Evolutionary conservation across 2,888 invertebrate species (phyloP).

Genomic region (Didymodactylos carnosus): DNA sequence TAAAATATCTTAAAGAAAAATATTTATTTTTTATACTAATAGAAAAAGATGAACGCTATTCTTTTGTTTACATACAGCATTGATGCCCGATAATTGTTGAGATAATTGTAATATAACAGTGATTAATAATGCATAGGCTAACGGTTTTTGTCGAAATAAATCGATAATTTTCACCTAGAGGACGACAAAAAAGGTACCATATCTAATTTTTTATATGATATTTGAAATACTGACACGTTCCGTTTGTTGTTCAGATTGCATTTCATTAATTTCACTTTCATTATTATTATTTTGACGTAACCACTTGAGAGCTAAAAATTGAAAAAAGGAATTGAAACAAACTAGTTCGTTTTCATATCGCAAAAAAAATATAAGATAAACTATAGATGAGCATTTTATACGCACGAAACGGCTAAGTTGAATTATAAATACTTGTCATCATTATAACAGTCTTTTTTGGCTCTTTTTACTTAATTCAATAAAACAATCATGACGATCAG

Average conservation of each 20-base stretch:
- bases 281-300: constrained; percentile 56
- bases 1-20: too few species aligned
- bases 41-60: not conserved
- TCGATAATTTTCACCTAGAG: constrained; percentile 26
- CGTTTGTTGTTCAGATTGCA: constrained; percentile 53
- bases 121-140: not conserved
- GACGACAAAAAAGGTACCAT: not conserved
- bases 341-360: too few species aligned
- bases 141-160: not conserved
- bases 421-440: too few species aligned
- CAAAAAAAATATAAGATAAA: too few species aligned
- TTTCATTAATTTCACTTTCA: constrained; percentile 84
- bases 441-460: too few species aligned
- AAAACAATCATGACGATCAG: too few species aligned
- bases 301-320: constrained; percentile 40
- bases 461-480: too few species aligned
- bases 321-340: too few species aligned
- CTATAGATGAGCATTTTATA: too few species aligned
- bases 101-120: constrained; percentile 65
- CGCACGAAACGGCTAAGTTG: too few species aligned
- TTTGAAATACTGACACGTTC: not conserved
- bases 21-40: too few species aligned
- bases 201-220: too few species aligned
- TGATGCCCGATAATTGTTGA: constrained; percentile 88
- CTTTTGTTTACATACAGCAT: constrained; percentile 74